Percentiles rank a stretch among this genome's conserved stretches.
Evolutionary conservation across 2,113 vertebrate genomes (phyloP).

Genomic region (Sakesphorus luctuosus): DNA sequence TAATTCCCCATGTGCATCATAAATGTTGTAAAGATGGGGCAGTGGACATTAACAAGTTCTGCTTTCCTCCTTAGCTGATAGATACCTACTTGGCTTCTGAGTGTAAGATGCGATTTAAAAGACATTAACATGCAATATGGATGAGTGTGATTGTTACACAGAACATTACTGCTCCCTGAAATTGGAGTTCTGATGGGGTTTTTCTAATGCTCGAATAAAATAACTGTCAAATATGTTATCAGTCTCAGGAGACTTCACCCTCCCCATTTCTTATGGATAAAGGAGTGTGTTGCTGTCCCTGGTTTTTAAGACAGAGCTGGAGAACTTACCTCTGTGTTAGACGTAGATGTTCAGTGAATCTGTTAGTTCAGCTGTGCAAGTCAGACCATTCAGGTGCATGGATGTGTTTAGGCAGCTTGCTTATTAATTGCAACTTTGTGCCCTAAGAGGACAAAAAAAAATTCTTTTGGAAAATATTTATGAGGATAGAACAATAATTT

Average conservation of each 20-base stretch:
- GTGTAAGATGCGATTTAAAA: background rate
- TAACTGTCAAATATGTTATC: background rate
- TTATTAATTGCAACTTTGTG: background rate
- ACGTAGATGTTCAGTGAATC: background rate
- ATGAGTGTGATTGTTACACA: conserved; percentile 2
- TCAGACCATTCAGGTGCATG: background rate
- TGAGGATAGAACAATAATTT: background rate
- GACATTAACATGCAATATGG: background rate
- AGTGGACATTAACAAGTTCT: background rate
- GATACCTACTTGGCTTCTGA: background rate
- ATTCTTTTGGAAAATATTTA: background rate
- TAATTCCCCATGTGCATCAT: background rate
- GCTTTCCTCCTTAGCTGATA: background rate
- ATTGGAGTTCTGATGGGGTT: background rate
- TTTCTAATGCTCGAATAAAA: conserved; percentile 9
- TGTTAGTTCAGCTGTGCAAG: background rate
- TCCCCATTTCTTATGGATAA: background rate
- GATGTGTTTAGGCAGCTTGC: background rate
- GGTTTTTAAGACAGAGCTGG: background rate
- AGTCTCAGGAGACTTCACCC: background rate
- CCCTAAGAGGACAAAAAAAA: background rate
- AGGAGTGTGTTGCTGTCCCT: background rate
- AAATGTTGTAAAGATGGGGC: background rate
- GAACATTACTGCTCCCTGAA: background rate
- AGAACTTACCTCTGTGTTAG: background rate